A percentile compares a stretch with the other conserved stretches of the same genome.
These are phyloP conservation scores for Parotocinclus haroldoi DNA, from an alignment of 2,797 vertebrate species.

Conservation along the genomic window DNA sequence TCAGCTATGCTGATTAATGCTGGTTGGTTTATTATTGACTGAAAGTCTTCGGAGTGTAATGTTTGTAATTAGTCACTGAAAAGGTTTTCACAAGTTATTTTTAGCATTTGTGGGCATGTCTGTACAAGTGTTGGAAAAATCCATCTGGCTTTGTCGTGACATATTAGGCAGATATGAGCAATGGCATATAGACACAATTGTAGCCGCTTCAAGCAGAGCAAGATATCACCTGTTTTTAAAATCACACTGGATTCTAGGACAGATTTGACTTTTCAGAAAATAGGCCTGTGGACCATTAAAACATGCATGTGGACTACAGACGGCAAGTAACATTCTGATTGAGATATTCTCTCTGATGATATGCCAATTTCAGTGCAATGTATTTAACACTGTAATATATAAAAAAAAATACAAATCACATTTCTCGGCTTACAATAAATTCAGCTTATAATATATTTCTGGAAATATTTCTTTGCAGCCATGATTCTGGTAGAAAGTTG, in stretches of 20 bases:
- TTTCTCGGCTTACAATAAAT: no score
- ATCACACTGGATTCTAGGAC: constrained; percentile 20
- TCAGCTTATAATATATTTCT: no score
- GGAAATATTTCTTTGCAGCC: no score
- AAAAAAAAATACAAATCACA: no score
- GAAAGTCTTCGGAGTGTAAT: neutral
- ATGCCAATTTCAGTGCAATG: constrained; percentile 66
- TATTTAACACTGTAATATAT: no score
- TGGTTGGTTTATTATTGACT: constrained; percentile 2
- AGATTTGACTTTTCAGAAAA: constrained; percentile 17
- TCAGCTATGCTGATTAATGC: constrained; percentile 13
- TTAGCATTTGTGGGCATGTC: neutral
- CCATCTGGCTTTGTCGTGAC: neutral
- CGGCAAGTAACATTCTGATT: constrained; percentile 68
- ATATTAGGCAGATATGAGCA: constrained; percentile 13
- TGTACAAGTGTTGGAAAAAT: neutral
- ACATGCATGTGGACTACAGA: constrained; percentile 50
- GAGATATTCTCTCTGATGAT: constrained; percentile 66
- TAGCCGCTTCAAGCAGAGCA: neutral
- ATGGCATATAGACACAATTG: constrained; percentile 1
- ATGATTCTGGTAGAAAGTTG: no score
- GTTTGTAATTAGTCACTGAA: constrained; percentile 6
- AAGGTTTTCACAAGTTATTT: constrained; percentile 2
- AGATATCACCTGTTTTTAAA: constrained; percentile 17
- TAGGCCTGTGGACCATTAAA: constrained; percentile 45